phyloP scores from a whole-genome alignment of 1,140 invertebrate species.

The Belonocnema kinseyi region DNA sequence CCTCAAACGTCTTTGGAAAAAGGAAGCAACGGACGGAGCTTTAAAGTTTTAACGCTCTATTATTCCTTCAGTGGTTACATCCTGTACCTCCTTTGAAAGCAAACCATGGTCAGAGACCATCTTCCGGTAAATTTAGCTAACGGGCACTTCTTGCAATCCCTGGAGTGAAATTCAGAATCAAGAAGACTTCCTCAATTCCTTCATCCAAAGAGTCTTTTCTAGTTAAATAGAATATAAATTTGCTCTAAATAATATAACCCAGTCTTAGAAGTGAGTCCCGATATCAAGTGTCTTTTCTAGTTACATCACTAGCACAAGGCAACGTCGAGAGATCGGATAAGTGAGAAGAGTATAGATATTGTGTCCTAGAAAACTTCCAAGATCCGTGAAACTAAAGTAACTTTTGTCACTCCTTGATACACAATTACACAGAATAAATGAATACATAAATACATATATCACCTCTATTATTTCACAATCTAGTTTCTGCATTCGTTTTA shows the following conservation, averaged over 20 bases:
- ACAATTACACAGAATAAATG: too few relatives aligned
- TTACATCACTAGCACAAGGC: too few relatives aligned
- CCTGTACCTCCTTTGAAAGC: conserved; percentile 24
- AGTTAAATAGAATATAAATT: neutral
- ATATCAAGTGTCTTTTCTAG: too few relatives aligned
- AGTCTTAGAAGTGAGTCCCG: too few relatives aligned
- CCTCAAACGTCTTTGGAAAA: neutral
- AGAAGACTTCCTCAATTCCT: neutral
- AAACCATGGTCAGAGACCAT: conserved; percentile 2
- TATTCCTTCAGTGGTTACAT: conserved; percentile 18
- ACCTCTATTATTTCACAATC: too few relatives aligned
- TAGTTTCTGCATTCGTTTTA: too few relatives aligned
- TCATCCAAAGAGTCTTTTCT: neutral
- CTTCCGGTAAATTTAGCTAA: conserved; percentile 22
- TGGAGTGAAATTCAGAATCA: neutral
- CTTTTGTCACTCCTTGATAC: too few relatives aligned
- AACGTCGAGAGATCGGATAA: too few relatives aligned
- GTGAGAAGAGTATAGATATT: too few relatives aligned
- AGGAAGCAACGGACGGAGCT: neutral
- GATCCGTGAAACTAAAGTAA: too few relatives aligned
- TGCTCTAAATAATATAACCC: neutral
- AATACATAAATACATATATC: too few relatives aligned
- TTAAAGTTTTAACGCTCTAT: conserved; percentile 30
- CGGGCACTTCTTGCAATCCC: neutral
- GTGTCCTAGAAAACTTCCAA: too few relatives aligned